A percentile compares a stretch with the other conserved stretches of the same genome.
Conservation (phyloP, 2,888 invertebrate genomes). For the Drosophila niveifrons region DNA sequence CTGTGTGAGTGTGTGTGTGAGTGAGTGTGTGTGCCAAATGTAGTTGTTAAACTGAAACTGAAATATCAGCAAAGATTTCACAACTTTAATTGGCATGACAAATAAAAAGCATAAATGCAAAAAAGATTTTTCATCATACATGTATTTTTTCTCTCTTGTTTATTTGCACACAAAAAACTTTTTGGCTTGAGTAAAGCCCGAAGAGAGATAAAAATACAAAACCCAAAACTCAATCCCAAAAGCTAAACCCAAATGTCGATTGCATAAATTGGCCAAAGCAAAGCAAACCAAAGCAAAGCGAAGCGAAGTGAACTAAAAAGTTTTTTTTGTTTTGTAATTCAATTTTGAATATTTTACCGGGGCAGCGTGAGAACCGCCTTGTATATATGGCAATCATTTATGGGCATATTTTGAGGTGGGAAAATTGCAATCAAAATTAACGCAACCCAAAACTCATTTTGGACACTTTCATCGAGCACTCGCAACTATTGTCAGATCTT, state of each 20-base stretch:
- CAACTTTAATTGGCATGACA: slow-evolving; percentile 71
- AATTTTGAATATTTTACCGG: slow-evolving; percentile 65
- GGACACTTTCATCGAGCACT: slow-evolving; percentile 19
- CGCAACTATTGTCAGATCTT: slow-evolving; percentile 34
- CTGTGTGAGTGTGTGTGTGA: slow-evolving; percentile 20
- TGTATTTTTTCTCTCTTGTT: slow-evolving; percentile 12
- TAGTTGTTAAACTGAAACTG: slow-evolving; percentile 42
- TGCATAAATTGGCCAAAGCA: slow-evolving; percentile 65
- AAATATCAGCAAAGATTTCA: slow-evolving; percentile 63
- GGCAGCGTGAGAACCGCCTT: slow-evolving; percentile 67
- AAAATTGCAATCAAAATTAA: slow-evolving; percentile 42
- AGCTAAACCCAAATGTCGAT: slow-evolving; percentile 33
- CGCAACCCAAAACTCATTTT: slow-evolving; percentile 26
- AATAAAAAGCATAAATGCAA: slow-evolving; percentile 47
- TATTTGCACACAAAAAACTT: slow-evolving; percentile 63
- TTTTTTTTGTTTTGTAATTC: slow-evolving; percentile 48
- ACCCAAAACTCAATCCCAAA: not conserved
- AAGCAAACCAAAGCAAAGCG: slow-evolving; percentile 19
- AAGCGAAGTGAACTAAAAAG: slow-evolving; percentile 2
- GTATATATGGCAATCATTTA: slow-evolving; percentile 41
- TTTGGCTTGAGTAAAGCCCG: slow-evolving; percentile 40
- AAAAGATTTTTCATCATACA: slow-evolving; percentile 39
- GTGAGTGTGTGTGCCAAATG: slow-evolving; percentile 27
- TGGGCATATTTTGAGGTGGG: slow-evolving; percentile 35
- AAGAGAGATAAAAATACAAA: slow-evolving; percentile 22